A percentile compares a stretch with the other conserved stretches of the same genome.
Evolutionary conservation across 2,113 vertebrate species (phyloP).

Genomic region (Rhipidura dahli): DNA sequence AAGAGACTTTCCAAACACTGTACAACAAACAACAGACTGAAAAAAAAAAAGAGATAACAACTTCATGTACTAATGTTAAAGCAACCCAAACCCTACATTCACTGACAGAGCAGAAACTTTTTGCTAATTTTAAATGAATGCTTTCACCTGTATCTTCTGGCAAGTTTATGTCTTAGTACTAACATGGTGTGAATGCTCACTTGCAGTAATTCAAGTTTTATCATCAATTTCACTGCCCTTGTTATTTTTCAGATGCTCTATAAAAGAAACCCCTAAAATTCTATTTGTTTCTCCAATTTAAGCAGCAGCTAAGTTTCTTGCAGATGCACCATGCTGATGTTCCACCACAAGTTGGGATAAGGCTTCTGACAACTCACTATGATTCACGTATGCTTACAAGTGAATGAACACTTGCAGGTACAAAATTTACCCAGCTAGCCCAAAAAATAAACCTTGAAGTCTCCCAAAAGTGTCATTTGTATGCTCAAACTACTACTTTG

Average conservation of each 20-base stretch:
- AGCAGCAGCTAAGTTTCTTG: background rate
- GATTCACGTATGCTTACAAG: background rate
- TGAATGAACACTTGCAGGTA: background rate
- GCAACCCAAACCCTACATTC: background rate
- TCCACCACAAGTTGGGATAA: background rate
- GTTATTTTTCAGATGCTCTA: slow-evolving; percentile 16
- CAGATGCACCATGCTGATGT: background rate
- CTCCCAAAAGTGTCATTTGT: background rate
- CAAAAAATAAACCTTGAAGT: background rate
- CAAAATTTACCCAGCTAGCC: background rate
- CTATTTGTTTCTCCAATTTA: background rate
- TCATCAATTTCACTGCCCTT: background rate
- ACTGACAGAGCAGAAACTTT: background rate
- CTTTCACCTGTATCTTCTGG: background rate
- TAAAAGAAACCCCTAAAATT: background rate
- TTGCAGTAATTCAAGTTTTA: background rate
- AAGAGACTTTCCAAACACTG: background rate
- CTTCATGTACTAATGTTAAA: background rate
- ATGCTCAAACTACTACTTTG: background rate
- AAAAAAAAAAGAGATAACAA: background rate
- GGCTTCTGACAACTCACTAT: background rate
- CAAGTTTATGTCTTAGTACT: background rate
- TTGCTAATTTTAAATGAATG: background rate
- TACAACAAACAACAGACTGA: background rate
- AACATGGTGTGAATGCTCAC: background rate